Evolutionary conservation across 2,888 invertebrate species (phyloP).

Genomic region (Phytoseiulus persimilis): DNA sequence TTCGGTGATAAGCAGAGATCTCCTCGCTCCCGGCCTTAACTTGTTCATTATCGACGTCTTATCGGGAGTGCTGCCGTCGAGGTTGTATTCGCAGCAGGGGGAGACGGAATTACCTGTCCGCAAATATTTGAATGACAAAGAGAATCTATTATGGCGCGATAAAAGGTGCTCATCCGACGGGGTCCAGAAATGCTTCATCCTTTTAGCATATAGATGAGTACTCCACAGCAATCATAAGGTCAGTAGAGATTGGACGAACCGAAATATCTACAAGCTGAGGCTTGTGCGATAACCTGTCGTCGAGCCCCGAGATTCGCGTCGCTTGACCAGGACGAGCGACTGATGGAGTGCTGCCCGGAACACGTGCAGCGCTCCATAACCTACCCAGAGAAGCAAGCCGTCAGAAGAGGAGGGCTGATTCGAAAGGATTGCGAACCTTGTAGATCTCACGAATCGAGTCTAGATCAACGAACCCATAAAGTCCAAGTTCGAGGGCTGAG

Average conservation of each 20-base stretch:
- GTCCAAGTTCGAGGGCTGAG: too few relatives aligned
- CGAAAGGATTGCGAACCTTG: too few relatives aligned
- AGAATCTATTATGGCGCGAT: not conserved
- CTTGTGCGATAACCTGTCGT: not conserved
- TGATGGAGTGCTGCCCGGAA: too few relatives aligned
- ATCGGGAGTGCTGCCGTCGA: not conserved
- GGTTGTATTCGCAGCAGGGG: not conserved
- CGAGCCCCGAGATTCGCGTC: not conserved
- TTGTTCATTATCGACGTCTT: not conserved
- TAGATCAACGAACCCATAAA: too few relatives aligned
- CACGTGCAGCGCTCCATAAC: too few relatives aligned
- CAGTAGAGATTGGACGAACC: not conserved
- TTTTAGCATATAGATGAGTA: not conserved
- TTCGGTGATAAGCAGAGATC: not conserved
- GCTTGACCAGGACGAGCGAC: not conserved
- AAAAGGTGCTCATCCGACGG: not conserved
- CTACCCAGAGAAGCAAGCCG: too few relatives aligned
- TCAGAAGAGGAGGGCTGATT: too few relatives aligned
- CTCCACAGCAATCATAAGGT: not conserved
- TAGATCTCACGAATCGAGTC: too few relatives aligned
- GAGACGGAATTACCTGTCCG: not conserved
- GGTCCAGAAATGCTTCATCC: not conserved
- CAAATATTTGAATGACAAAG: not conserved
- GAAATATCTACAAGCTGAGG: not conserved
- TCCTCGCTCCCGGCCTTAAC: not conserved